Percentiles rank a stretch among this genome's conserved stretches.
Conservation (phyloP, 2,113 vertebrate species). For the Rhinolophus ferrumequinum region DNA sequence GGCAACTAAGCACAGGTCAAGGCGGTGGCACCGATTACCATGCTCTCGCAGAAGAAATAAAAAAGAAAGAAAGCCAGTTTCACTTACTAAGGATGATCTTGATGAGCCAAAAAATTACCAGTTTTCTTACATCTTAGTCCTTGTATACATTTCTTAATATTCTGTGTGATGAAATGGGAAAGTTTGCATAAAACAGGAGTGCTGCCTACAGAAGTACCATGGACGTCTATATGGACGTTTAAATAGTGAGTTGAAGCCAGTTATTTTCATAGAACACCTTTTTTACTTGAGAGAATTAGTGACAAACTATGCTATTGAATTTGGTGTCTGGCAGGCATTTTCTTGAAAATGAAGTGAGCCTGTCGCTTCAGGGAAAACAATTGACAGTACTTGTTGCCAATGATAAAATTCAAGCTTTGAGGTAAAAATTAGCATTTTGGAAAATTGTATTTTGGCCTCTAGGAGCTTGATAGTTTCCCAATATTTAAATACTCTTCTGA, state of each 20-base stretch:
- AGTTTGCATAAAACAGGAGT: neutral
- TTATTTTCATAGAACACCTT: neutral
- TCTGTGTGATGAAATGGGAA: neutral
- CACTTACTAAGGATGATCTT: neutral
- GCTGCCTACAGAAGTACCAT: accelerated
- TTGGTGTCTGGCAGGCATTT: neutral
- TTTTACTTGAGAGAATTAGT: neutral
- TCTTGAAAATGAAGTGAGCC: conserved; percentile 28
- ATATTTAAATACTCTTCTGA: neutral
- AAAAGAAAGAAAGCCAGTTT: neutral
- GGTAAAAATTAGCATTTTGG: neutral
- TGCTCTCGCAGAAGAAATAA: neutral
- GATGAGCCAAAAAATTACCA: neutral
- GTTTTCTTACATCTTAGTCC: neutral
- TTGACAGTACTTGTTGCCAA: neutral
- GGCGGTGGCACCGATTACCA: neutral
- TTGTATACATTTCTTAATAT: neutral
- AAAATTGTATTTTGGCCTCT: neutral
- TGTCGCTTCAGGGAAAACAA: neutral
- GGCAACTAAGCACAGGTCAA: too few species aligned
- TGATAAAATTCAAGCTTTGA: neutral
- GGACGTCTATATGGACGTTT: too few species aligned
- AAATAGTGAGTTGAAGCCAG: neutral
- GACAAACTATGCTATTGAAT: neutral
- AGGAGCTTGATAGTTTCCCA: neutral